Conservation (phyloP, 2,797 vertebrate genomes). For the Chaenodraco wilsoni region DNA sequence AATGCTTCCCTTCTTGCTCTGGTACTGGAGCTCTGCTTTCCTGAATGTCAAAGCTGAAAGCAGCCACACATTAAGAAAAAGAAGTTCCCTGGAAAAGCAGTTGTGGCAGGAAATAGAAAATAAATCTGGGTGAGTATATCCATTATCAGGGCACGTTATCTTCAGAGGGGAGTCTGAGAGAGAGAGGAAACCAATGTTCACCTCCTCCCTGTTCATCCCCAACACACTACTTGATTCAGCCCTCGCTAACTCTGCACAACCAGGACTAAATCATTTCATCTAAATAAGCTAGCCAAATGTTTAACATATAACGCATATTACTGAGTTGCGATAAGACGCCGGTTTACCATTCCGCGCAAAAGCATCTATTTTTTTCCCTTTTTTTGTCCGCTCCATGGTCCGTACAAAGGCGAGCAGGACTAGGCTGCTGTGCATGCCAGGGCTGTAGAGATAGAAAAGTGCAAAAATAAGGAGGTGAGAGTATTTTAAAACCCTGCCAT, state of each 20-base stretch:
- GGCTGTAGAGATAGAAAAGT: conserved; percentile 64
- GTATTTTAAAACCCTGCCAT: conserved; percentile 78
- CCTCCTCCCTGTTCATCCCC: conserved; percentile 70
- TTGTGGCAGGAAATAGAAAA: conserved; percentile 81
- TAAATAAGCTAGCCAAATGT: conserved; percentile 85
- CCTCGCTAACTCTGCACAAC: conserved; percentile 71
- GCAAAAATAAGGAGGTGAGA: conserved; percentile 62
- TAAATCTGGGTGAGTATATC: conserved; percentile 83
- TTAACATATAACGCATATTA: conserved; percentile 80
- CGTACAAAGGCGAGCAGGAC: conserved; percentile 60
- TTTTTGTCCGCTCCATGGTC: conserved; percentile 43
- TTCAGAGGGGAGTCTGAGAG: conserved; percentile 70
- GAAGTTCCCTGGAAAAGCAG: conserved; percentile 74
- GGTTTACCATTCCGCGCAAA: conserved; percentile 66
- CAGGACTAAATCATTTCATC: conserved; percentile 81
- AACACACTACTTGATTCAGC: conserved; percentile 73
- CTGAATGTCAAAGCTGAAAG: conserved; percentile 69
- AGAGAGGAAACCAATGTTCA: conserved; percentile 79
- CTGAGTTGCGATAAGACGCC: conserved; percentile 73
- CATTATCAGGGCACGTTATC: conserved; percentile 82
- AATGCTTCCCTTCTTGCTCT: conserved; percentile 47
- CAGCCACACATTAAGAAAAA: conserved; percentile 62
- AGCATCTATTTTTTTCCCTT: conserved; percentile 51
- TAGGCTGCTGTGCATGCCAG: conserved; percentile 44
- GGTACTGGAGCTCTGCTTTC: conserved; percentile 42